Percentiles rank a stretch among this genome's conserved stretches.
These are phyloP conservation scores for Trachelus stipa DNA, from an alignment of 2,888 invertebrate species.

Conservation along the genomic window DNA sequence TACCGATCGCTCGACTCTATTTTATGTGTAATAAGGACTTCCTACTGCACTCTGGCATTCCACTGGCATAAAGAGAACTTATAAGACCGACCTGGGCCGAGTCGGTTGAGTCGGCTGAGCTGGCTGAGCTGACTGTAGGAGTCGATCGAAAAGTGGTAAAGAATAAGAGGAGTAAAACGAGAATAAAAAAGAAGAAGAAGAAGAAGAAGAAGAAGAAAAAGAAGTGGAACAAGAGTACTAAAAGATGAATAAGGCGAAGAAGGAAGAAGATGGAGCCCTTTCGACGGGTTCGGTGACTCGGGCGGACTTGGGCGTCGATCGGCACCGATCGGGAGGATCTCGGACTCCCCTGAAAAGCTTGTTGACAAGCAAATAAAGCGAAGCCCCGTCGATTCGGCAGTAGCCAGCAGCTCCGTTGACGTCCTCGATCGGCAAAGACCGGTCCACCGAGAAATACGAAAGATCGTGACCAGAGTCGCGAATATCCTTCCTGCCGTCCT, in stretches of 20 bases:
- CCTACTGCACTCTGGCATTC: constrained; percentile 13
- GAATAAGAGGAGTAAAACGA: constrained; percentile 9
- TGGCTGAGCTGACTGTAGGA: no score
- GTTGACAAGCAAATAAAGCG: constrained; percentile 25
- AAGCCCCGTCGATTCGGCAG: not conserved
- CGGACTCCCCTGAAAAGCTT: constrained; percentile 11
- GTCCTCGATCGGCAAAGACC: constrained; percentile 14
- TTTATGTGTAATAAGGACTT: no score
- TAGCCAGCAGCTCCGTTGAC: not conserved
- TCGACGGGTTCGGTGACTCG: no score
- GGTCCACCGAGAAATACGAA: constrained; percentile 11
- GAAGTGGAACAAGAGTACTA: constrained; percentile 8
- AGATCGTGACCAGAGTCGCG: constrained; percentile 19
- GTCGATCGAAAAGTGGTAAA: no score
- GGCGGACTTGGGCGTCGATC: no score
- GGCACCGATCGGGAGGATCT: not conserved
- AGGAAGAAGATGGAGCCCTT: constrained; percentile 11
- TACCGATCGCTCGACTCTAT: no score
- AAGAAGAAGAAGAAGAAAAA: constrained; percentile 14
- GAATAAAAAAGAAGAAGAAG: constrained; percentile 10
- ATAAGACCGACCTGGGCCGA: not conserved
- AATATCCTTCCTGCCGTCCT: constrained; percentile 1
- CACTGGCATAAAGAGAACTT: constrained; percentile 9
- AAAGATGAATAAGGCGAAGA: constrained; percentile 14
- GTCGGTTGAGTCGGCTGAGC: no score